Evolutionary conservation across 2,888 invertebrate genomes (phyloP).

Genomic region (Mamestra brassicae): DNA sequence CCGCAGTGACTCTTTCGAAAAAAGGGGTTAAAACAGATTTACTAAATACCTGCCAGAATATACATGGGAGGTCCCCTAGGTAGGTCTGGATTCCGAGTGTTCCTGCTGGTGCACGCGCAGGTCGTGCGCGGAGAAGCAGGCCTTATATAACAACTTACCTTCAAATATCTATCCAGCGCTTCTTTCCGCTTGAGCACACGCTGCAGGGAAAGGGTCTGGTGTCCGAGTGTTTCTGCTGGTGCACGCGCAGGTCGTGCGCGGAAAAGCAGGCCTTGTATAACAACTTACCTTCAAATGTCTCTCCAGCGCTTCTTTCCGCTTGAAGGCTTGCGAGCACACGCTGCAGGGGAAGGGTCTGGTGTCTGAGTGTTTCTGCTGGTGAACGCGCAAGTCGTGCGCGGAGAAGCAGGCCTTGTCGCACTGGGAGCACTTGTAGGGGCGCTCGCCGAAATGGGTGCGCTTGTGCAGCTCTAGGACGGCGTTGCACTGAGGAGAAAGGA

Average conservation of each 20-base stretch:
- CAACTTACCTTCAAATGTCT: conserved; percentile 73
- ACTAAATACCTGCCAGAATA: too few relatives aligned
- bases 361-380: conserved; percentile 85
- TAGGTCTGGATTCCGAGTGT: conserved; percentile 75
- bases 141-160: conserved; percentile 71
- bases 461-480: conserved; percentile 79
- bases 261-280: conserved; percentile 81
- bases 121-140: conserved; percentile 79
- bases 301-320: conserved; percentile 84
- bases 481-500: conserved; percentile 39
- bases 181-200: conserved; percentile 84
- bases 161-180: conserved; percentile 80
- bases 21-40: too few relatives aligned
- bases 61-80: too few relatives aligned
- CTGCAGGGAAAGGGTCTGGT: conserved; percentile 76
- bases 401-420: conserved; percentile 86
- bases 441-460: conserved; percentile 82
- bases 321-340: conserved; percentile 84
- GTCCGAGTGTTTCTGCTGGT: conserved; percentile 84
- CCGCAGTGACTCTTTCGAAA: too few relatives aligned
- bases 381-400: conserved; percentile 84
- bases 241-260: conserved; percentile 78
- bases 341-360: conserved; percentile 80
- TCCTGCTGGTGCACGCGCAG: conserved; percentile 84
- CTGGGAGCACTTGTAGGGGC: conserved; percentile 77